Conservation (phyloP, 2,888 invertebrate genomes). For the Penaeus monodon region DNA sequence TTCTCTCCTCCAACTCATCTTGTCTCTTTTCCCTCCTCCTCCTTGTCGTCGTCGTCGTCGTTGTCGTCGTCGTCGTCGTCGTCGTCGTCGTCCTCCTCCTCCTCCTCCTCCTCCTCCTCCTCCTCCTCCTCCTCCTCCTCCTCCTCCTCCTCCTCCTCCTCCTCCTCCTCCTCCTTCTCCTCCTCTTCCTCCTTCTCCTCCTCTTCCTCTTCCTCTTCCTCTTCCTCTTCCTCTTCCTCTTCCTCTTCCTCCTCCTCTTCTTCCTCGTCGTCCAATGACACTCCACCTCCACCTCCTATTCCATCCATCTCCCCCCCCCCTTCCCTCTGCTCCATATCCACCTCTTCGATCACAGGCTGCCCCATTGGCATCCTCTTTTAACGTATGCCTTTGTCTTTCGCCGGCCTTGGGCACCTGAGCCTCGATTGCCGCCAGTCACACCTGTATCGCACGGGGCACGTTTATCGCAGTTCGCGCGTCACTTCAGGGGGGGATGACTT, state of each 20-base stretch:
- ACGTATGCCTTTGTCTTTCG: neutral
- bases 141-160: neutral
- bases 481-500: too few species aligned
- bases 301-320: too few species aligned
- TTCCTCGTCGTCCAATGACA: neutral
- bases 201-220: neutral
- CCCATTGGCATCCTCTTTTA: too few species aligned
- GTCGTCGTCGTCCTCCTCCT: neutral
- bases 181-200: neutral
- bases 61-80: neutral
- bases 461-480: too few species aligned
- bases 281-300: neutral
- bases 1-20: neutral
- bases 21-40: neutral
- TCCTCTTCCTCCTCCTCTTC: neutral
- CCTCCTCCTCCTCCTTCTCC: neutral
- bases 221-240: neutral
- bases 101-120: neutral
- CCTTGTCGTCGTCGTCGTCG: neutral
- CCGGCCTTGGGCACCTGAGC: too few species aligned
- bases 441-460: too few species aligned
- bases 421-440: too few species aligned
- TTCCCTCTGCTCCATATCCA: neutral
- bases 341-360: too few species aligned
- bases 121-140: neutral